Percentiles rank a stretch among this genome's conserved stretches.
These are phyloP conservation scores for Asbolus verrucosus DNA, from an alignment of 1,140 invertebrate species.

Conservation along the genomic window DNA sequence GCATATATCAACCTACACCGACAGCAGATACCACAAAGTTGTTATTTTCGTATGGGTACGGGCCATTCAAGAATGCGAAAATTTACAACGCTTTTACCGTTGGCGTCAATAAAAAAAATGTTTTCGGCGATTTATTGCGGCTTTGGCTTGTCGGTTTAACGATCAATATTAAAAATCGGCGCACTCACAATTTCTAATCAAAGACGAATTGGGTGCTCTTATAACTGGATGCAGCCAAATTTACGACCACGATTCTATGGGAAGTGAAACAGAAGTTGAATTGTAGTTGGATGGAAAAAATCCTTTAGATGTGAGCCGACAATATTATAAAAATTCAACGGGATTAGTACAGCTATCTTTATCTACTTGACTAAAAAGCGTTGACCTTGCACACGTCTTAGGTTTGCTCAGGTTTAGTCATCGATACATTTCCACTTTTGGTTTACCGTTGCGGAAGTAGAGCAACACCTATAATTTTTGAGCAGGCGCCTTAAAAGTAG, in stretches of 20 bases:
- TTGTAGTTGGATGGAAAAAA: constrained; percentile 11
- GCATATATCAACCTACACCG: constrained; percentile 20
- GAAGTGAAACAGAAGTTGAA: constrained; percentile 21
- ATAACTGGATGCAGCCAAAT: constrained; percentile 8
- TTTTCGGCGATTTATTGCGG: constrained; percentile 7
- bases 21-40: background rate
- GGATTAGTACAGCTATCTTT: background rate
- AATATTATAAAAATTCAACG: background rate
- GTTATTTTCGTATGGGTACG: background rate
- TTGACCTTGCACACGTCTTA: too few relatives aligned
- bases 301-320: constrained; percentile 13
- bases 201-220: constrained; percentile 20
- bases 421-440: too few relatives aligned
- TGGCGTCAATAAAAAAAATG: constrained; percentile 19
- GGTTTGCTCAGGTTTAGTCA: too few relatives aligned
- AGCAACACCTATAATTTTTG: too few relatives aligned
- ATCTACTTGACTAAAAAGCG: too few relatives aligned
- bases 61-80: constrained; percentile 7
- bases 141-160: too few relatives aligned
- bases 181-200: too few relatives aligned
- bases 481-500: too few relatives aligned
- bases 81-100: constrained; percentile 27
- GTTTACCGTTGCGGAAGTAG: too few relatives aligned
- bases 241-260: background rate
- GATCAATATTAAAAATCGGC: constrained; percentile 7